phyloP scores from a whole-genome alignment of 1,140 invertebrate genomes.

The Chrysoperla carnea region DNA sequence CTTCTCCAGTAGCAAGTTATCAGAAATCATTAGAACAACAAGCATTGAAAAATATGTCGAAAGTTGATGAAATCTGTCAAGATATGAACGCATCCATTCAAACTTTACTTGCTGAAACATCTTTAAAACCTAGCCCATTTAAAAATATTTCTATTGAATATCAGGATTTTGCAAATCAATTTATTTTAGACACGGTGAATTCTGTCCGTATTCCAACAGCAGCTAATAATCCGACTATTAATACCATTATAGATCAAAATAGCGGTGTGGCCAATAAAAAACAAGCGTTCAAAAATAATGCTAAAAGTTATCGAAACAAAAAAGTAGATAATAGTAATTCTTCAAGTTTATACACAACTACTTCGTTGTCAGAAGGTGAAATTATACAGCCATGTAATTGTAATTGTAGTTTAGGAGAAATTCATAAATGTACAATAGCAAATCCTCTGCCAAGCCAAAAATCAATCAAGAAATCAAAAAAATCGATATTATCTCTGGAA shows the following conservation, averaged over 20 bases:
- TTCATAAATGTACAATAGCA: slow-evolving; percentile 4
- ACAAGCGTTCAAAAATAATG: not conserved
- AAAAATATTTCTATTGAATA: not conserved
- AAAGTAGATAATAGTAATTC: no score
- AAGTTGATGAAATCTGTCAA: no score
- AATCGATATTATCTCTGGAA: no score
- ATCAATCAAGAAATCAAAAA: no score
- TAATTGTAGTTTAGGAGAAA: slow-evolving; percentile 15
- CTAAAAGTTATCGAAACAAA: no score
- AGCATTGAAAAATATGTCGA: no score
- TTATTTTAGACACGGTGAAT: not conserved
- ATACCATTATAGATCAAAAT: not conserved
- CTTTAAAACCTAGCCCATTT: no score
- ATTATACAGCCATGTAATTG: slow-evolving; percentile 9
- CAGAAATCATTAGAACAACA: no score
- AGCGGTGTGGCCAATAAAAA: not conserved
- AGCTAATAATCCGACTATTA: not conserved
- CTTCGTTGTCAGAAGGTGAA: slow-evolving; percentile 14
- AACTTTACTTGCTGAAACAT: no score
- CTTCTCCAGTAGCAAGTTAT: no score
- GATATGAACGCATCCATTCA: no score
- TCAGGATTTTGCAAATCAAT: not conserved
- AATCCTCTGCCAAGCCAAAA: no score
- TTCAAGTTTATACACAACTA: not conserved
- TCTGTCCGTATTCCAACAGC: not conserved